Percentiles rank a stretch among this genome's conserved stretches.
Evolutionary conservation across 2,888 invertebrate species (phyloP).

Genomic region (Drosophila atripex): DNA sequence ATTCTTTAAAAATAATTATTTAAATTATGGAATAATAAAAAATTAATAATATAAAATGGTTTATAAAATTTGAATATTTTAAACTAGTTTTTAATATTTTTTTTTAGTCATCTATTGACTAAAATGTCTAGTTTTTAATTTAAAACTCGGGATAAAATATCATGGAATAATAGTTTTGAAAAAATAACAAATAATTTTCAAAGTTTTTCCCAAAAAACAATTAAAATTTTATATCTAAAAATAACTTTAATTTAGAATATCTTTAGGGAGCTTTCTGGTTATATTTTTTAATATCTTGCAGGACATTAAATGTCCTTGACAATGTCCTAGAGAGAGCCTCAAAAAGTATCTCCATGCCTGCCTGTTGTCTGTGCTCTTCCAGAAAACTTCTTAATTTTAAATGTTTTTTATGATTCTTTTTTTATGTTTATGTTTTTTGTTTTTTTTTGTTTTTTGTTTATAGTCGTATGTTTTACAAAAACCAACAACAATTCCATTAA

Average conservation of each 20-base stretch:
- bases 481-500: conserved; percentile 52
- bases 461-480: conserved; percentile 36
- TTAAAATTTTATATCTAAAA: not conserved
- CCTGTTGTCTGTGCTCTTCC: conserved; percentile 34
- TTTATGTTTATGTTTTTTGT: conserved; percentile 1
- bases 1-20: not conserved
- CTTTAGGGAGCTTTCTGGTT: conserved; percentile 4
- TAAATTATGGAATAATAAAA: not conserved
- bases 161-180: no score
- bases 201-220: no score
- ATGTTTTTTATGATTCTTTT: conserved; percentile 13
- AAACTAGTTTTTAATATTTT: no score
- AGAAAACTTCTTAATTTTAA: conserved; percentile 23
- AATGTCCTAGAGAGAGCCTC: conserved; percentile 8
- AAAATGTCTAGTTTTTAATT: no score
- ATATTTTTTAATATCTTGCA: conserved; percentile 18
- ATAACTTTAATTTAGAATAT: conserved; percentile 13
- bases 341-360: conserved; percentile 19
- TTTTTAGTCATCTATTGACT: no score
- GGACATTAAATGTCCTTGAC: conserved; percentile 22
- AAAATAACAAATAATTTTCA: no score
- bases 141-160: no score
- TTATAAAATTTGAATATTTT: no score
- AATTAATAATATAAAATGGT: no score
- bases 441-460: conserved; percentile 8